These are phyloP conservation scores for Cryptocheilus praepositus DNA, from an alignment of 2,888 invertebrate genomes.

Conservation along the genomic window DNA sequence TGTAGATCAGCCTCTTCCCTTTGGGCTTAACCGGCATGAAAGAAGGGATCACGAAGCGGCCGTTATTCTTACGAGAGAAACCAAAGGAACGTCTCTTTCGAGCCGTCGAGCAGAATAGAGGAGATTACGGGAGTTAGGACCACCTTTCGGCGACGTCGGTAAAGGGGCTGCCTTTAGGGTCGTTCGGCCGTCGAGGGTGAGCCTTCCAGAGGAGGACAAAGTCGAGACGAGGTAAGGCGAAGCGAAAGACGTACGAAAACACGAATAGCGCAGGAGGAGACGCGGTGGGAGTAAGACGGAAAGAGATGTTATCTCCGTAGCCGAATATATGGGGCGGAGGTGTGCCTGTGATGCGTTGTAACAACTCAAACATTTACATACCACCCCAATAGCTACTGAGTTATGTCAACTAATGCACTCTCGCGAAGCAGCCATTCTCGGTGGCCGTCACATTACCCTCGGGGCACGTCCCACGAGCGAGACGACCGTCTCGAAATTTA, in stretches of 20 bases:
- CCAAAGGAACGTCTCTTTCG: constrained; percentile 13
- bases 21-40: background rate
- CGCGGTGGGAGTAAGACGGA: background rate
- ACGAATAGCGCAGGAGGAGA: no score
- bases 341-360: constrained; percentile 40
- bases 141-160: constrained; percentile 11
- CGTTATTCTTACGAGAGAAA: constrained; percentile 13
- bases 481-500: no score
- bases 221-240: no score
- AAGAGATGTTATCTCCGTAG: constrained; percentile 32
- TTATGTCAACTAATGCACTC: constrained; percentile 59
- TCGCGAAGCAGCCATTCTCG: no score
- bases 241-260: no score
- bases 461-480: no score
- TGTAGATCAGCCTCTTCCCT: constrained; percentile 2
- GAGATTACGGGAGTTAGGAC: constrained; percentile 21
- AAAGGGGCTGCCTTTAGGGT: constrained; percentile 15
- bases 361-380: constrained; percentile 64
- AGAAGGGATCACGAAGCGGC: constrained; percentile 14
- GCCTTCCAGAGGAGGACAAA: background rate
- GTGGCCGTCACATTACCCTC: no score
- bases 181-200: constrained; percentile 12
- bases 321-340: constrained; percentile 8
- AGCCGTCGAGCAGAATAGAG: constrained; percentile 16
- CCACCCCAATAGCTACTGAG: constrained; percentile 54